Base-by-base conservation (phyloP, 1,140 invertebrate species). In the Pseudachorutes palmiensis region DNA sequence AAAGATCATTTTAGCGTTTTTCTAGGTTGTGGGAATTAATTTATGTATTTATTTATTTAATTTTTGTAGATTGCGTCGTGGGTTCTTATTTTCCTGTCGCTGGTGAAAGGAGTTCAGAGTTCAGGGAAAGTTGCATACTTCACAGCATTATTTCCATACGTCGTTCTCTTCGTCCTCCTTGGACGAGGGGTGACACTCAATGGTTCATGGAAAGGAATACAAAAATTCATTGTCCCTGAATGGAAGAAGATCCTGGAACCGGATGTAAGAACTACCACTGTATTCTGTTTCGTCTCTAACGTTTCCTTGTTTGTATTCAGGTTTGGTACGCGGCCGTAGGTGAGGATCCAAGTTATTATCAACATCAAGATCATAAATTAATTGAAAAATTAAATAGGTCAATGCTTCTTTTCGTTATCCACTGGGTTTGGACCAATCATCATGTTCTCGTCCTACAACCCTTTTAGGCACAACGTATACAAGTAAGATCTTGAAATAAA, bases 381-480 rank as follows among this genome's bases (percentile, higher is more conserved):
- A n/a, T n/a, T n/a, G n/a, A n/a, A n/a, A n/a, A n/a, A n/a, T n/a
- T n/a, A n/a, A n/a, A n/a, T n/a, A 0, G 89, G 89, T 0, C 91
- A 94, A 75, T 90, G 89, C 28, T 80, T 80, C 66, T 83, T 83
- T 74, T 83, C 82, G n/a, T 79, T 82, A 26, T 78, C 78, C 22
- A 80, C 83, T 19, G 78, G 79, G 1, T 77, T 82, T 28, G 82
- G 82, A n/a, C 77, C 79, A 3, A 76, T 83, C 24, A 78, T 81
- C 1, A 81, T 81, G 69, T 79, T 82, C 68, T 86, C 88, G 3
- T 90, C 88, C 1, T 92, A 91, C 77, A 94, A 93, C 75, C 82
- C 84, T 31, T 93, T 93, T 76, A 80, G 82, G 33, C 88, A 92
- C 74, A 88, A 89, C 70, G 86, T 91, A 26, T 90, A 92, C 80